These are phyloP conservation scores for Brachionus calyciflorus DNA, from an alignment of 1,140 invertebrate genomes.

Conservation along the genomic window DNA sequence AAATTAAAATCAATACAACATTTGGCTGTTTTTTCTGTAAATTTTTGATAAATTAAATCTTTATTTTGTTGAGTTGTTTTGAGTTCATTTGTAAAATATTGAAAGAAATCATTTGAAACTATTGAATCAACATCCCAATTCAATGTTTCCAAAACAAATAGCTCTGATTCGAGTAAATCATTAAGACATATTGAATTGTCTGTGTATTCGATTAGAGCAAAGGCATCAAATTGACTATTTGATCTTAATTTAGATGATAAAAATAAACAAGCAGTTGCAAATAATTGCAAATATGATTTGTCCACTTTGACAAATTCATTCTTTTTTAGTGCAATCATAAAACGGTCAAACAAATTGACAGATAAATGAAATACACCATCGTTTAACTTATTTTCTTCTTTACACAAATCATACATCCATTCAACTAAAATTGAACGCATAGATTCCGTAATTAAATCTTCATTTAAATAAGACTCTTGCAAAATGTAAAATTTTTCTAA, in stretches of 20 bases:
- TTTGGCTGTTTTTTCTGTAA: background rate
- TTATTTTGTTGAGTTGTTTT: background rate
- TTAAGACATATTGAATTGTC: slow-evolving; percentile 7
- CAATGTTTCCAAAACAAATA: slow-evolving; percentile 12
- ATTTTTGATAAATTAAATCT: background rate
- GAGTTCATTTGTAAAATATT: background rate
- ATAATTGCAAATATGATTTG: slow-evolving; percentile 30
- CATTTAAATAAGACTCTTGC: background rate
- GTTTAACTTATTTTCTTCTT: slow-evolving; percentile 20
- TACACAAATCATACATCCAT: slow-evolving; percentile 23
- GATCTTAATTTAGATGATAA: slow-evolving; percentile 11
- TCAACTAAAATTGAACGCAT: background rate
- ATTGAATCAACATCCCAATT: slow-evolving; percentile 17
- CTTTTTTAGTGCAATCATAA: background rate
- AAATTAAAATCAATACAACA: background rate
- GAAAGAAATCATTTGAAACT: slow-evolving; percentile 15
- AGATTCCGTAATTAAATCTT: slow-evolving; percentile 11
- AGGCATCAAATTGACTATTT: background rate
- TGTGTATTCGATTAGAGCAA: slow-evolving; percentile 21
- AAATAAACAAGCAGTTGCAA: slow-evolving; percentile 13
- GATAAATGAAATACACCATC: background rate
- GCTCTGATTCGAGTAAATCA: background rate
- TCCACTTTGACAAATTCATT: background rate
- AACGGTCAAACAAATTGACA: background rate
- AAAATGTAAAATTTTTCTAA: background rate